phyloP scores from a whole-genome alignment of 2,113 vertebrate species.

The Axis porcinus region DNA sequence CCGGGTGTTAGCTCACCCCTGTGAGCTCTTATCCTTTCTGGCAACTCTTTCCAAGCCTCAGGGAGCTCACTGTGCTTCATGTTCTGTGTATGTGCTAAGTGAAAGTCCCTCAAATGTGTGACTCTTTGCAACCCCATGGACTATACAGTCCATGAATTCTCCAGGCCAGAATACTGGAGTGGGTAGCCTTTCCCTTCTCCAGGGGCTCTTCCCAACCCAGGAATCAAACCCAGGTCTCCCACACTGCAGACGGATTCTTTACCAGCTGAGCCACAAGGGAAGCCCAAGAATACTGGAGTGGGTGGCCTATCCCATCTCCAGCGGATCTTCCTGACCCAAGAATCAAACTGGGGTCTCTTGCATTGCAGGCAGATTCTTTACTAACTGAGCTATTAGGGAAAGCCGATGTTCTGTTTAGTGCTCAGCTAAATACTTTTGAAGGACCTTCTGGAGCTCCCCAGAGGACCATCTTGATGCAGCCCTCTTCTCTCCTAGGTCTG shows the following conservation, averaged over 20 bases:
- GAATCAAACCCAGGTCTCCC: not conserved
- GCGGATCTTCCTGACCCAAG: too few relatives aligned
- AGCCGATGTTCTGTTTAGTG: fast-evolving
- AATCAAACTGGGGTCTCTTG: too few relatives aligned
- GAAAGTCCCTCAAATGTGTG: not conserved
- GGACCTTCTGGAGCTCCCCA: not conserved
- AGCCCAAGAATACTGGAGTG: too few relatives aligned
- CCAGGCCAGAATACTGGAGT: not conserved
- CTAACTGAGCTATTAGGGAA: not conserved
- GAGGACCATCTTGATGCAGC: not conserved
- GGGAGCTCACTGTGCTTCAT: not conserved
- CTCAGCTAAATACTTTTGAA: not conserved
- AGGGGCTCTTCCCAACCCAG: not conserved
- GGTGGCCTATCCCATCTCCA: too few relatives aligned
- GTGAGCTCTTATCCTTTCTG: not conserved
- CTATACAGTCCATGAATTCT: not conserved
- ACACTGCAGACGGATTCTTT: not conserved
- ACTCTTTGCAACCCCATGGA: not conserved
- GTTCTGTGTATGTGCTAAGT: not conserved
- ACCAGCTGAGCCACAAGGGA: too few relatives aligned
- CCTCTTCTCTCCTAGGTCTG: not conserved
- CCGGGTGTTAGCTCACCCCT: fast-evolving
- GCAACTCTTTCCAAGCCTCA: not conserved
- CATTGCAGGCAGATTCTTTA: too few relatives aligned
- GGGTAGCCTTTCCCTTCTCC: not conserved